A percentile compares a stretch with the other conserved stretches of the same genome.
These are phyloP conservation scores for Suillia variegata DNA, from an alignment of 2,888 invertebrate species.

Conservation along the genomic window DNA sequence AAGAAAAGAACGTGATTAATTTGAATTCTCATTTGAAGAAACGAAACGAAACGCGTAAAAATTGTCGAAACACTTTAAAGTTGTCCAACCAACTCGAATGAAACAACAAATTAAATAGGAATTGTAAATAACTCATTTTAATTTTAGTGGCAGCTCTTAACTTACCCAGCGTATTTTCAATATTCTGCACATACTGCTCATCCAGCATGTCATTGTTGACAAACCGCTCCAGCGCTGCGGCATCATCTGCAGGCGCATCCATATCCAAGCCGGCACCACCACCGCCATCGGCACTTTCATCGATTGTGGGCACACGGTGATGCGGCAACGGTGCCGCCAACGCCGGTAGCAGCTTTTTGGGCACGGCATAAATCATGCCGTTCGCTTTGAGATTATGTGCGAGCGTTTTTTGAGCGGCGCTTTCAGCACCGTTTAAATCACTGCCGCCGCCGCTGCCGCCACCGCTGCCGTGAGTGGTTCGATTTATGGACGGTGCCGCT, in stretches of 20 bases:
- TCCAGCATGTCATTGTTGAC: conserved; percentile 39
- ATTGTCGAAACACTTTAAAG: no score
- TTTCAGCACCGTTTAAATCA: background rate
- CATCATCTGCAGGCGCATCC: conserved; percentile 29
- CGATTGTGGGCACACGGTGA: conserved; percentile 52
- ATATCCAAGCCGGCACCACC: conserved; percentile 25
- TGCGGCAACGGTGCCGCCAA: conserved; percentile 21
- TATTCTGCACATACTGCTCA: conserved; percentile 46
- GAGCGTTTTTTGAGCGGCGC: conserved; percentile 1
- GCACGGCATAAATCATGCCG: background rate
- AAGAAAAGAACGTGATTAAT: background rate
- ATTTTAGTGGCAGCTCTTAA: no score
- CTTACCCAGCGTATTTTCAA: conserved; percentile 49
- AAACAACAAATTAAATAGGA: no score
- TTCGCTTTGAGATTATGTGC: conserved; percentile 25
- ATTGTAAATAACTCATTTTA: no score
- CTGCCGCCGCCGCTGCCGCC: conserved; percentile 22
- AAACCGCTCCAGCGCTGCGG: conserved; percentile 38
- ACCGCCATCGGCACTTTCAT: conserved; percentile 49
- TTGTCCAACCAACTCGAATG: no score
- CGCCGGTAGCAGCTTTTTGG: conserved; percentile 14
- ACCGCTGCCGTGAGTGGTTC: conserved; percentile 1
- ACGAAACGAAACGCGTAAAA: no score
- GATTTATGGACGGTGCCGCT: background rate
- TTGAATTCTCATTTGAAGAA: background rate